Base-by-base conservation (phyloP, 2,797 vertebrate species). In the Morus bassanus region DNA sequence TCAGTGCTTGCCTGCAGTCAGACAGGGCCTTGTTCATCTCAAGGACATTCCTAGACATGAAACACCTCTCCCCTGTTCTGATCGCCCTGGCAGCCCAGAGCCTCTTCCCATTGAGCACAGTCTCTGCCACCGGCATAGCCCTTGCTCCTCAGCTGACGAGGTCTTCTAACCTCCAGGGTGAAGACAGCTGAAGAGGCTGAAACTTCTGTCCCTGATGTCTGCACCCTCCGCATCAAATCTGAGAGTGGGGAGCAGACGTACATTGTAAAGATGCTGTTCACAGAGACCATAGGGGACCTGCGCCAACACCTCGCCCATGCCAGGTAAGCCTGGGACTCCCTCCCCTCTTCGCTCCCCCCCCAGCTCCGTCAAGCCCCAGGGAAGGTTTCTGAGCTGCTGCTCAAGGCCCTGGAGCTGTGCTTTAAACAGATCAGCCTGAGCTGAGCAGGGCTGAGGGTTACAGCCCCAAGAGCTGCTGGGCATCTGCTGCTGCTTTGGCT, bases 251-350 rank as follows among this genome's bases (percentile, higher is more conserved):
- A 98, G 83, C 97, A 96, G 37, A 98, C 93, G 0, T 99, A 98
- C 54, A 16, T 98, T 1, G 23, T 99, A 43, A 98, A 97, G 96
- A 99, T 99, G 99, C 80, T 77, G 45, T 95, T 90, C 31, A 97
- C 98, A 0, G 99, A 99, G 79, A 99, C 99, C 6, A 91, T 99
- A 1, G 98, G 98, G 27, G 97, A 99, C 18, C 98, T 99, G 94
- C 98, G 99, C 17, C 85, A 54, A 37, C 98, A 98, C 84, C 98
- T 99, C 13, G 92, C 98, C 65, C 60, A 60, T 25, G 79, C 98
- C 98, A 99, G 99, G 99, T 99, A 88, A 76, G 67, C 6, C 7
- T 18, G 8, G 48, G 25, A 2, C 69, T 33, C 46, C 70, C 57
- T 78, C 27, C 54, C 18, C 24, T 33, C 43, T 50, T 28, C 3